Base-by-base conservation (phyloP, 1,140 invertebrate species). In the Bombus polaris region DNA sequence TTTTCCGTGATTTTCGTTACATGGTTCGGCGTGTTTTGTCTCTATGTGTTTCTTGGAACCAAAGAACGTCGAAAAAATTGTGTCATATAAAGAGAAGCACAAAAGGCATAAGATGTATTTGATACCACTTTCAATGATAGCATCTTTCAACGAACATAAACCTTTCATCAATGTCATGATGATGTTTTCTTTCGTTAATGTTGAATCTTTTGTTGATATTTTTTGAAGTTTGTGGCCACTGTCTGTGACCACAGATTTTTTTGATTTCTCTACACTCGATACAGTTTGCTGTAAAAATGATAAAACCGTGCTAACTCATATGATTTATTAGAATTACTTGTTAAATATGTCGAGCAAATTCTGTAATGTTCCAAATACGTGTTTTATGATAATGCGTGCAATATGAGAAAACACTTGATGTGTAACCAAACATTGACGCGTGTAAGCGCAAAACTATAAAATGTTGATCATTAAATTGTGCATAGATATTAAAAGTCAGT, bases 1-100 rank as follows among this genome's bases (percentile, higher is more conserved):
- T 9, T 25, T 8, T 0, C n/a, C 1, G 8, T 25, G 2, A 1
- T 35, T 15, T 10, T 37, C 3, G 22, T 44, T 32, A 22, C 3
- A 37, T 13, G 9, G 18, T 13, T 65, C 2, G 10, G 0, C 0
- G 1, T n/a, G 9, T 13, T 5, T 25, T 5, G 22, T 0, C 35
- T 39, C 35, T 32, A 1, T 6, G n/a, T 9, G 0, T 4, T 42
- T 6, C 0, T n/a, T 12, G 15, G 0, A 39, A 8, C 2, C 35
- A 1, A 10, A 0, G 18, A 18, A 10, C 3, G 0, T 18, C 13
- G 6, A 6, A 8, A 0, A 6, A 1, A 6, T 74, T 2, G 1
- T n/a, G 0, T 44, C 8, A 35, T 74, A 74, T 74, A 85, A 44
- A 13, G 22, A 68, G 2, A 35, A 68, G 8, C 4, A 12, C 1